A percentile compares a stretch with the other conserved stretches of the same genome.
Conservation (phyloP, 2,113 vertebrate species). For the Ameiurus melas region DNA sequence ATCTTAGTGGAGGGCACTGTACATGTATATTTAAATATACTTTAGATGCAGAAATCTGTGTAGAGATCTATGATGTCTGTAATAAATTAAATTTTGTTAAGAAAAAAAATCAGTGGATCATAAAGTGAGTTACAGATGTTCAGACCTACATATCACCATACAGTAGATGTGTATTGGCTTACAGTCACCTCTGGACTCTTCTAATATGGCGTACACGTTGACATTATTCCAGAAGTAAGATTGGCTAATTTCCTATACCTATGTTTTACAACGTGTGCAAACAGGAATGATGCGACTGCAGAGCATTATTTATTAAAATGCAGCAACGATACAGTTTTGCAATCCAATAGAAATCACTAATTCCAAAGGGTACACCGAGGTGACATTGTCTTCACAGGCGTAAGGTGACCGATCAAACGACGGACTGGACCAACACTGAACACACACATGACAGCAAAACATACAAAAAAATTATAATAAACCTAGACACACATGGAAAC, state of each 20-base stretch:
- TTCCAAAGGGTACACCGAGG: conserved; percentile 40
- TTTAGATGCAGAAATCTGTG: background rate
- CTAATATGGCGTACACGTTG: background rate
- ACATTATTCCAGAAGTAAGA: background rate
- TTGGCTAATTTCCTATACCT: background rate
- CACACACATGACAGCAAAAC: conserved; percentile 31
- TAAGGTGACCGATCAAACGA: conserved; percentile 31
- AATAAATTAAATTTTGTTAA: background rate
- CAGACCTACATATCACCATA: background rate
- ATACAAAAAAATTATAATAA: background rate
- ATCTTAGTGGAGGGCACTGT: no score
- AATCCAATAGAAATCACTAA: conserved; percentile 55
- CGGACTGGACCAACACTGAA: conserved; percentile 26
- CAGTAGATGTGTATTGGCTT: background rate
- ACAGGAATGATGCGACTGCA: conserved; percentile 25
- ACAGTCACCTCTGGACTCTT: background rate
- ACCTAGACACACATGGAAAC: conserved; percentile 26
- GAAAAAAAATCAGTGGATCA: background rate
- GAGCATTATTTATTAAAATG: conserved; percentile 57
- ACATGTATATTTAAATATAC: background rate
- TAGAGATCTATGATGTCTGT: background rate
- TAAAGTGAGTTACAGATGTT: background rate
- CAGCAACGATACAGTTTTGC: conserved; percentile 54
- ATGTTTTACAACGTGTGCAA: background rate
- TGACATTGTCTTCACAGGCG: conserved; percentile 30